Evolutionary conservation across 2,888 invertebrate genomes (phyloP).

Genomic region (Malacosoma neustria): DNA sequence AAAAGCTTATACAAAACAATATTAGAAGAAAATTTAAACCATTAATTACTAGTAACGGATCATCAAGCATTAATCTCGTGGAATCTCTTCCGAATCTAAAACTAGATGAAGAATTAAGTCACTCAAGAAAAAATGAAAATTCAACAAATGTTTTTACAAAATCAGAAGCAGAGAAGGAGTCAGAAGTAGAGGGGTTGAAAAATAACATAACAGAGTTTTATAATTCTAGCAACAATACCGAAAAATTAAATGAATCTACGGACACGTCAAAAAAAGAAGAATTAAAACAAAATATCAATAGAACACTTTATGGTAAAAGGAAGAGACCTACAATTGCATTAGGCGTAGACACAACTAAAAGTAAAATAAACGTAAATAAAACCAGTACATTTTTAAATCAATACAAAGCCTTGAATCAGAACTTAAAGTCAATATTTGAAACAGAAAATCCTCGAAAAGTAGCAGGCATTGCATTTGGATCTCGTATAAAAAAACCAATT

Average conservation of each 20-base stretch:
- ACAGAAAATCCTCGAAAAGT: background rate
- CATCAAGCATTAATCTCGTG: too few species aligned
- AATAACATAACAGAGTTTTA: background rate
- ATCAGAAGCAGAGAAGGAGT: background rate
- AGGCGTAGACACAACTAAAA: too few species aligned
- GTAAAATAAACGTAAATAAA: background rate
- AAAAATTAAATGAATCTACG: background rate
- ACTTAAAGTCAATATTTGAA: background rate
- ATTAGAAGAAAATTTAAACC: too few species aligned
- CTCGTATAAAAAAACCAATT: background rate
- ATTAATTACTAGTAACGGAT: too few species aligned
- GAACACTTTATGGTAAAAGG: too few species aligned
- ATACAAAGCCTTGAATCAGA: background rate
- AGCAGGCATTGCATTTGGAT: background rate
- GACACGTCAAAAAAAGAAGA: background rate
- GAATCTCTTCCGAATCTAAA: too few species aligned
- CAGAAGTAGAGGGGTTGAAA: background rate
- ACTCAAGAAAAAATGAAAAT: background rate
- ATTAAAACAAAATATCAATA: background rate
- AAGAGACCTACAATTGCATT: too few species aligned
- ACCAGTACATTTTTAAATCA: background rate
- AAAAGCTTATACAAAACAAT: too few species aligned
- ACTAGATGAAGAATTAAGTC: background rate
- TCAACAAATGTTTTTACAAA: background rate
- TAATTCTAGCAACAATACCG: background rate